phyloP scores from a whole-genome alignment of 2,888 invertebrate species.

The Diploptera punctata region DNA sequence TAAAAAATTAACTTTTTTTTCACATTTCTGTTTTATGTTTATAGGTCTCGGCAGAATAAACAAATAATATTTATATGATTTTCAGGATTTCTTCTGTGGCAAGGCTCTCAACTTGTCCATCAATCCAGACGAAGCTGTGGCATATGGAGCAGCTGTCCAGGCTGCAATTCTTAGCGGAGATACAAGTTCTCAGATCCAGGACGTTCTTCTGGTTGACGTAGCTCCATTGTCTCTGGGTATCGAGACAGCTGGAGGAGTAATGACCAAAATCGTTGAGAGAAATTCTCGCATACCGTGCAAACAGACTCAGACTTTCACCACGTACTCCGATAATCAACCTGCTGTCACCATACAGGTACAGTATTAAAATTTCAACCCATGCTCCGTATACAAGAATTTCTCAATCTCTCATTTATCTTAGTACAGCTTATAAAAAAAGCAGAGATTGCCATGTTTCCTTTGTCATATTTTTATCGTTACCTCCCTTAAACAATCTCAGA shows the following conservation, averaged over 20 bases:
- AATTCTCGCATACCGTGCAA: conserved; percentile 64
- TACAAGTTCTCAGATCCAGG: conserved; percentile 70
- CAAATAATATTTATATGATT: too few species aligned
- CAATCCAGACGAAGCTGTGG: conserved; percentile 73
- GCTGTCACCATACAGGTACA: conserved; percentile 84
- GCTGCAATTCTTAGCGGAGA: conserved; percentile 55
- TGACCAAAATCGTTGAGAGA: conserved; percentile 68
- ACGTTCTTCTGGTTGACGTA: conserved; percentile 72
- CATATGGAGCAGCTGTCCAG: conserved; percentile 52
- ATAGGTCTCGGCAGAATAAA: too few species aligned
- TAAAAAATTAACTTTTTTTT: too few species aligned
- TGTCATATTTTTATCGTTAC: too few species aligned
- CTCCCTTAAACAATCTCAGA: too few species aligned
- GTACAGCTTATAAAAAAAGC: too few species aligned
- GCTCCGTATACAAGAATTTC: too few species aligned
- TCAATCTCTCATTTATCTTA: too few species aligned
- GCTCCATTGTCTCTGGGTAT: conserved; percentile 74
- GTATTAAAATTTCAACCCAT: too few species aligned
- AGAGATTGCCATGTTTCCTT: too few species aligned
- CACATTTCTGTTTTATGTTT: too few species aligned
- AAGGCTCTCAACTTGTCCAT: conserved; percentile 72
- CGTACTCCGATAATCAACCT: conserved; percentile 91
- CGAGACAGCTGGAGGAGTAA: conserved; percentile 83
- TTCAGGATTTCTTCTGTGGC: conserved; percentile 73
- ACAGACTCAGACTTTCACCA: conserved; percentile 77